Evolutionary conservation across 2,888 invertebrate species (phyloP).

Genomic region (Drosophila pseudotalamancana): DNA sequence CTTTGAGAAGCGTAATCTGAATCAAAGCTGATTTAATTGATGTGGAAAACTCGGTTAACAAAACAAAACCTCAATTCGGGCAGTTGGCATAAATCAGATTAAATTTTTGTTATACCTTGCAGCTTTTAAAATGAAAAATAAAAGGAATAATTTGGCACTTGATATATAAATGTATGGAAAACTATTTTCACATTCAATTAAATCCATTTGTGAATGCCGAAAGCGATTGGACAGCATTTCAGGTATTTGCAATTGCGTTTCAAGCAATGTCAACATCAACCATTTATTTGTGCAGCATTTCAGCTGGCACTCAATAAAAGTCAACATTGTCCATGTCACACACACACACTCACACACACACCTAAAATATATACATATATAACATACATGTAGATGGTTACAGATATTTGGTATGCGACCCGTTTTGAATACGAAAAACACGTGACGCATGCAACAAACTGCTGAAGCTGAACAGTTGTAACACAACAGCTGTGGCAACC

Average conservation of each 20-base stretch:
- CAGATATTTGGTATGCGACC: constrained; percentile 15
- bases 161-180: not conserved
- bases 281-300: constrained; percentile 28
- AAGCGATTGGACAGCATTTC: constrained; percentile 3
- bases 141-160: not conserved
- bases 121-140: no score
- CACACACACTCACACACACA: not conserved
- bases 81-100: no score
- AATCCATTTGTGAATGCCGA: constrained; percentile 1
- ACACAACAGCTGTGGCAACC: constrained; percentile 9
- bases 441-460: constrained; percentile 20
- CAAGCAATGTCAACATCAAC: constrained; percentile 26
- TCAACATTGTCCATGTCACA: constrained; percentile 36
- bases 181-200: constrained; percentile 6
- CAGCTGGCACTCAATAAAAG: constrained; percentile 50
- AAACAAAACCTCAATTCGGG: not conserved
- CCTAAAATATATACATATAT: not conserved
- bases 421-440: constrained; percentile 24
- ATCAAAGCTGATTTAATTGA: no score
- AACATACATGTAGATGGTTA: not conserved
- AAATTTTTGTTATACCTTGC: no score
- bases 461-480: constrained; percentile 20
- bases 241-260: constrained; percentile 23
- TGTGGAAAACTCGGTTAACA: not conserved
- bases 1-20: no score